Conservation (phyloP, 2,797 vertebrate species). For the Muraenolepis orangiensis region DNA sequence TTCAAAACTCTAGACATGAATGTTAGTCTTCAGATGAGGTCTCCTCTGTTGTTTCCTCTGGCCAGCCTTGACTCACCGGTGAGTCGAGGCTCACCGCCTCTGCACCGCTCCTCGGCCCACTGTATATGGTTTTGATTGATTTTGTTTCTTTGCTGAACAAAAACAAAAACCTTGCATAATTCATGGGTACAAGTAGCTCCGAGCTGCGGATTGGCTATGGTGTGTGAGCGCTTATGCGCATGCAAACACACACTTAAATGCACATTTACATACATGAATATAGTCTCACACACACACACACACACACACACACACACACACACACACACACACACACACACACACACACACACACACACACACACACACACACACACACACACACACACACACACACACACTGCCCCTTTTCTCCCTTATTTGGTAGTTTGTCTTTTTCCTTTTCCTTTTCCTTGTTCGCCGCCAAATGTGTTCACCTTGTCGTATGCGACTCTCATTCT, state of each 20-base stretch:
- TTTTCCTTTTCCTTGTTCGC: neutral
- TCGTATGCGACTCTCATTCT: neutral
- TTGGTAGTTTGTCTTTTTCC: neutral
- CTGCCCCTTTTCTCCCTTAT: neutral
- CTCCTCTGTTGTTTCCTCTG: neutral
- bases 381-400: neutral
- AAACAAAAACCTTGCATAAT: conserved; percentile 59
- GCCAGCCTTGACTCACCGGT: conserved; percentile 9
- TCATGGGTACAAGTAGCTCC: conserved; percentile 48
- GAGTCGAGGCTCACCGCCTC: too few species aligned
- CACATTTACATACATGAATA: neutral
- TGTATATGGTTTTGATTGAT: neutral
- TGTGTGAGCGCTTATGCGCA: conserved; percentile 38
- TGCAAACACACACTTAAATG: neutral
- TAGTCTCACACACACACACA: neutral
- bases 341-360: neutral
- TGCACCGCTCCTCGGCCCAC: conserved; percentile 28
- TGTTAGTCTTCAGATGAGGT: neutral
- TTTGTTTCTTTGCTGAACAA: conserved; percentile 38
- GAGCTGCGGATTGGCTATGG: conserved; percentile 40
- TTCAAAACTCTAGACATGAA: neutral
- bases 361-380: conserved; percentile 2
- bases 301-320: conserved; percentile 2
- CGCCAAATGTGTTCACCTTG: neutral
- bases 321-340: conserved; percentile 3